Base-by-base conservation (phyloP, 2,888 invertebrate species). In the Cistogaster globosa region DNA sequence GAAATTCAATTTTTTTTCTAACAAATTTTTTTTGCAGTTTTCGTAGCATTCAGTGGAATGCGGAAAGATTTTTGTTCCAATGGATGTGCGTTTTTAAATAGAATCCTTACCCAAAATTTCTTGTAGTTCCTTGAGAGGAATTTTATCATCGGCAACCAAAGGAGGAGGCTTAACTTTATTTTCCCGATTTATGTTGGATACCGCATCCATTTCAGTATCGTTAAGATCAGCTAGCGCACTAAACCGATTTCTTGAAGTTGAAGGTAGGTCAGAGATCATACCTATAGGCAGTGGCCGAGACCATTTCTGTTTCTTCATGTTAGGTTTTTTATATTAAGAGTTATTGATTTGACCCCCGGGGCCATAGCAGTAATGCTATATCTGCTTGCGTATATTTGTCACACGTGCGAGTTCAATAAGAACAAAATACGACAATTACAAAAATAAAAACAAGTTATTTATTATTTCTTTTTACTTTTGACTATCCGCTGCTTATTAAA, bases 271-370 rank as follows among this genome's bases (percentile, higher is more conserved):
- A n/a, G 48, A 22, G 4, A 77, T 58, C 48, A 69, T 42, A 62
- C 26, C 22, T 42, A 45, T 22, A 14, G 75, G 65, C n/a, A 62
- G 7, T 14, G 77, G 8, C 20, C 57, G 76, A 48, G 57, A 58
- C 67, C 57, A 48, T 60, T 69, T 77, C n/a, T 58, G 67, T 55
- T 62, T 68, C 51, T 77, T 77, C 58, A 68, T 60, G 32, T 42
- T 42, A 42, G 42, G 4, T 11, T 11, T 42, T 42, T 42, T 11
- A 42, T 42, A 12, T 42, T 42, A 1, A 12, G 7, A 12, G 42
- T 42, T 42, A 42, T 42, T 42, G 42, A 42, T 53, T 78, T 69
- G 55, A 69, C 77, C 51, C 53, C 53, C 58, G 12, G 42, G 12
- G 12, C 42, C 11, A 42, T 42, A 42, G 12, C 42, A 42, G 12